These are phyloP conservation scores for Otolemur garnettii DNA, from an alignment of 2,113 vertebrate species.

Conservation along the genomic window DNA sequence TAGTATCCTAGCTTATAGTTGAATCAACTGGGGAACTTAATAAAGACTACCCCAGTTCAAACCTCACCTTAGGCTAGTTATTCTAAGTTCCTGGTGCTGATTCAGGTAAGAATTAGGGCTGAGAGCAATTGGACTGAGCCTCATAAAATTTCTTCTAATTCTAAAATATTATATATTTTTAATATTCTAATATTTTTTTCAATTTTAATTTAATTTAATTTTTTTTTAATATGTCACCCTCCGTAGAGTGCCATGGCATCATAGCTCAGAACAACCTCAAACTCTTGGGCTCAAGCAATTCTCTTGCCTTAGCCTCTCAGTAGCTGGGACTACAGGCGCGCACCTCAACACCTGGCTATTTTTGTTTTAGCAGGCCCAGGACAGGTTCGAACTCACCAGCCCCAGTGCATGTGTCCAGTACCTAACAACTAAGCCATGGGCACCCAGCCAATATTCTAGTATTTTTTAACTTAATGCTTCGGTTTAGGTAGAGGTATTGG, in stretches of 20 bases:
- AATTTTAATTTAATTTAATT: no score
- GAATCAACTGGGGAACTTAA: neutral
- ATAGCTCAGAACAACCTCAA: no score
- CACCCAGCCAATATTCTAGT: neutral
- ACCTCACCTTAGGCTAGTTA: neutral
- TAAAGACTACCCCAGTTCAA: neutral
- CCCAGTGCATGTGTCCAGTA: no score
- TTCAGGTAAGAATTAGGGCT: conserved; percentile 10
- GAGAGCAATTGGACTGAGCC: neutral
- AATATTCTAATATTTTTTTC: conserved; percentile 5
- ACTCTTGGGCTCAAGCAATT: no score
- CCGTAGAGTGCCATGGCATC: no score
- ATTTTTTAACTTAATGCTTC: neutral
- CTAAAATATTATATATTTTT: neutral
- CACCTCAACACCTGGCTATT: no score
- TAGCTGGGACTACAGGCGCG: no score
- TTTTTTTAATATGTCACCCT: no score
- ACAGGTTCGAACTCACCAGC: no score
- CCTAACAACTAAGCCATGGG: no score
- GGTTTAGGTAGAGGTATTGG: neutral
- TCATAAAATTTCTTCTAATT: conserved; percentile 39
- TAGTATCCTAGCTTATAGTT: neutral
- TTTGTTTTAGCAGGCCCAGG: no score
- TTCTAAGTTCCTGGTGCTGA: neutral
- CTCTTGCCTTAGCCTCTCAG: no score